phyloP scores from a whole-genome alignment of 1,140 invertebrate species.

The Pygmarrhopalites habei region DNA sequence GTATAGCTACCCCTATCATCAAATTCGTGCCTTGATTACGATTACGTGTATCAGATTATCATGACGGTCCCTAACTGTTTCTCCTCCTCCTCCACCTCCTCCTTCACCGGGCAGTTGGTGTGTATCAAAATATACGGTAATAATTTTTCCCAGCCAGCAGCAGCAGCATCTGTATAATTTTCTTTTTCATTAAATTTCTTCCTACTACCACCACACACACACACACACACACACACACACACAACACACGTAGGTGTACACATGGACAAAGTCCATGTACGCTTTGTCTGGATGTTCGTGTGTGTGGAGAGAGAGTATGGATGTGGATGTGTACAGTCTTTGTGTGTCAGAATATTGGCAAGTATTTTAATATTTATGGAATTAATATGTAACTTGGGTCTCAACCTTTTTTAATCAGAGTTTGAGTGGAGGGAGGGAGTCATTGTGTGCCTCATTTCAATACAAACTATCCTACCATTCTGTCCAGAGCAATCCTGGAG shows the following conservation, averaged over 20 bases:
- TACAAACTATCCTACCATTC: no score
- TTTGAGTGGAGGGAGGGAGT: no score
- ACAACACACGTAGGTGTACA: not conserved
- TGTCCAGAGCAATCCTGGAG: no score
- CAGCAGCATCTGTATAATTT: not conserved
- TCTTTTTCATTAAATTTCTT: not conserved
- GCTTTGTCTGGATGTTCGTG: no score
- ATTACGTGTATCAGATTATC: conserved; percentile 7
- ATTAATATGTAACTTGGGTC: no score
- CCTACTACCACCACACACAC: not conserved
- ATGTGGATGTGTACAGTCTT: no score
- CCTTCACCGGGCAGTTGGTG: not conserved
- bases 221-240: not conserved
- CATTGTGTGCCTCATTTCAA: no score
- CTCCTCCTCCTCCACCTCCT: not conserved
- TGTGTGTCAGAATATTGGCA: no score
- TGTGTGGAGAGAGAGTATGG: no score
- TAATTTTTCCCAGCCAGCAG: not conserved
- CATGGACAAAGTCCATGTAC: not conserved
- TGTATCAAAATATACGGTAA: not conserved
- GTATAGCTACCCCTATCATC: not conserved
- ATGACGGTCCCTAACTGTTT: not conserved
- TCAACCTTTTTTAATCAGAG: no score
- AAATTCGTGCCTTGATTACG: conserved; percentile 5
- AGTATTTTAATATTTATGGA: no score